Evolutionary conservation across 2,888 invertebrate genomes (phyloP).

Genomic region (Eristalis intricaria): DNA sequence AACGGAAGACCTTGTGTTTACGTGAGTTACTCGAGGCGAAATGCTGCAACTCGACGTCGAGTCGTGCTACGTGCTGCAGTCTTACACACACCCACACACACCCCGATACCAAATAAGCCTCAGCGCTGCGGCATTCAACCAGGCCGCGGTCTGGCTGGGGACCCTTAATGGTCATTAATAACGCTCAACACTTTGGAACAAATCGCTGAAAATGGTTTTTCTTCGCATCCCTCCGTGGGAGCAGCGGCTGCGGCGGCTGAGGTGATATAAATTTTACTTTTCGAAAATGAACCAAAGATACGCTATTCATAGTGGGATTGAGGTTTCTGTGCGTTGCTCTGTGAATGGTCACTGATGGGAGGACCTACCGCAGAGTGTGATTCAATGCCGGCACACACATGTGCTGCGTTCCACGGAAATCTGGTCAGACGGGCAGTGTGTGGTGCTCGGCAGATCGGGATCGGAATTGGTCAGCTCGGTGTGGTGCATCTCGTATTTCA

Average conservation of each 20-base stretch:
- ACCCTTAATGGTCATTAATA: constrained; percentile 46
- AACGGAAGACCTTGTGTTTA: constrained; percentile 59
- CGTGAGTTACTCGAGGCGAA: constrained; percentile 55
- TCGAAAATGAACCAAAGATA: background rate
- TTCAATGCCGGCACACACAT: background rate
- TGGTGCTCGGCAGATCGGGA: background rate
- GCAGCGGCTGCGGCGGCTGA: background rate
- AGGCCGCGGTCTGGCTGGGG: background rate
- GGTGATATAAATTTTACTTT: background rate
- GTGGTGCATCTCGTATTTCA: background rate
- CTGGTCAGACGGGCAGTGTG: background rate
- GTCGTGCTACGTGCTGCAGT: background rate
- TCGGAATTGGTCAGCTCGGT: background rate
- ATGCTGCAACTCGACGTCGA: background rate
- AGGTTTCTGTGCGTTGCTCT: background rate
- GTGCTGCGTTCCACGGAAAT: background rate
- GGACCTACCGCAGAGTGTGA: background rate
- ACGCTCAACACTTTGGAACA: constrained; percentile 42
- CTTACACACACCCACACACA: background rate
- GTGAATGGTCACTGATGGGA: background rate
- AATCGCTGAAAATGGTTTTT: constrained; percentile 18
- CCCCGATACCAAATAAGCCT: background rate
- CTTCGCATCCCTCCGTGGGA: background rate
- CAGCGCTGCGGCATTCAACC: background rate
- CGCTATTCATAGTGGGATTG: background rate